These are phyloP conservation scores for Varanus komodoensis DNA, from an alignment of 2,113 vertebrate genomes.

Conservation along the genomic window DNA sequence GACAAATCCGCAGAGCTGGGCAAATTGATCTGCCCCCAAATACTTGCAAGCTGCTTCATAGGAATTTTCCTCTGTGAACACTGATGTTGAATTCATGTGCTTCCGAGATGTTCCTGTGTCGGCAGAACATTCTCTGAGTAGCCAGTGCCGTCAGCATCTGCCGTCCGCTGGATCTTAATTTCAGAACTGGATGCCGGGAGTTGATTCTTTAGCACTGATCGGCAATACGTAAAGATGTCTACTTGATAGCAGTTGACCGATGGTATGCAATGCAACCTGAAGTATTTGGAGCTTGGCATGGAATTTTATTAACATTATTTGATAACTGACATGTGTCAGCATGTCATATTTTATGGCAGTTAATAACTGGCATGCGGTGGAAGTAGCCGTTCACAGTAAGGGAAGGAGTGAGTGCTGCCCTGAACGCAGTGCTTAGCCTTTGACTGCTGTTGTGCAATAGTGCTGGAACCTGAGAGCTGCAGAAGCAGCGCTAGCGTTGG, in stretches of 20 bases:
- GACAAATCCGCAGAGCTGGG: neutral
- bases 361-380: neutral
- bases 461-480: neutral
- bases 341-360: neutral
- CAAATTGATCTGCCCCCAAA: neutral
- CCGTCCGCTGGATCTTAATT: neutral
- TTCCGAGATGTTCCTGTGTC: neutral
- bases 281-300: neutral
- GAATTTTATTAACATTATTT: neutral
- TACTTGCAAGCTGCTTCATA: neutral
- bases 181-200: neutral
- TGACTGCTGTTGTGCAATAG: neutral
- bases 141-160: neutral
- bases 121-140: neutral
- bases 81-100: neutral
- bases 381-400: neutral
- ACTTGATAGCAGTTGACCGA: neutral
- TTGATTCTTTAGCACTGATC: neutral
- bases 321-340: neutral
- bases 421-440: neutral
- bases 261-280: neutral
- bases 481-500: too few species aligned
- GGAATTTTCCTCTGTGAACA: neutral
- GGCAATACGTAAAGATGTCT: neutral
- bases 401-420: neutral